Conservation (phyloP, 2,113 vertebrate genomes). For the Rhynchomys soricoides region DNA sequence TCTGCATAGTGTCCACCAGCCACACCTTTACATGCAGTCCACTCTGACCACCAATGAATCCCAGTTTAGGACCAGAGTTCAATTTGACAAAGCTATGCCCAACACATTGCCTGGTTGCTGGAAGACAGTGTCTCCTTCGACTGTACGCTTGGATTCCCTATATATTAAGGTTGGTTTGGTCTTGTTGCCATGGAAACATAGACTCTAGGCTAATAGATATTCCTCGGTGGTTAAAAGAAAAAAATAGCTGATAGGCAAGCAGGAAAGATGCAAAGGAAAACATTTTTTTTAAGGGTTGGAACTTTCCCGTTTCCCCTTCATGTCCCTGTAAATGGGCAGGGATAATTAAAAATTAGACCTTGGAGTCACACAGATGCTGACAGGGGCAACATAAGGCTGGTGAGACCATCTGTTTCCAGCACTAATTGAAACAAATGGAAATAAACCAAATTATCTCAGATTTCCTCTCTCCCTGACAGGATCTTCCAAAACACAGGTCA, state of each 20-base stretch:
- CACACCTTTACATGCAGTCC: accelerated
- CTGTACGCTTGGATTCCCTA: slow-evolving; percentile 59
- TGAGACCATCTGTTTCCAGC: slow-evolving; percentile 5
- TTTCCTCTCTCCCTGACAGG: slow-evolving; percentile 26
- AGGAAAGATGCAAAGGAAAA: neutral
- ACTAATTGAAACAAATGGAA: slow-evolving; percentile 46
- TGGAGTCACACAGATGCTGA: neutral
- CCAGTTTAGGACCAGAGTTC: neutral
- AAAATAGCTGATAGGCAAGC: slow-evolving; percentile 43
- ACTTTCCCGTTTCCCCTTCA: slow-evolving; percentile 16
- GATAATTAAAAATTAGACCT: slow-evolving; percentile 48
- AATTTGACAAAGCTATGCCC: accelerated
- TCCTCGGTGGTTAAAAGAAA: slow-evolving; percentile 50
- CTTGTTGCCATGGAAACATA: slow-evolving; percentile 80
- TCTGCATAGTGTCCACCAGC: neutral
- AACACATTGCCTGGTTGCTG: neutral
- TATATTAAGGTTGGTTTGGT: slow-evolving; percentile 74
- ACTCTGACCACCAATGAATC: neutral
- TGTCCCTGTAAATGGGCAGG: neutral
- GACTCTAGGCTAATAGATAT: slow-evolving; percentile 77
- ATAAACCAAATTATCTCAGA: neutral
- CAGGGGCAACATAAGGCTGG: neutral
- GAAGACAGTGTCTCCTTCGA: slow-evolving; percentile 50
- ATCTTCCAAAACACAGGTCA: neutral
- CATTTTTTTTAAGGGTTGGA: slow-evolving; percentile 32